A percentile compares a stretch with the other conserved stretches of the same genome.
These are phyloP conservation scores for Lysandra coridon DNA, from an alignment of 2,888 invertebrate species.

Conservation along the genomic window DNA sequence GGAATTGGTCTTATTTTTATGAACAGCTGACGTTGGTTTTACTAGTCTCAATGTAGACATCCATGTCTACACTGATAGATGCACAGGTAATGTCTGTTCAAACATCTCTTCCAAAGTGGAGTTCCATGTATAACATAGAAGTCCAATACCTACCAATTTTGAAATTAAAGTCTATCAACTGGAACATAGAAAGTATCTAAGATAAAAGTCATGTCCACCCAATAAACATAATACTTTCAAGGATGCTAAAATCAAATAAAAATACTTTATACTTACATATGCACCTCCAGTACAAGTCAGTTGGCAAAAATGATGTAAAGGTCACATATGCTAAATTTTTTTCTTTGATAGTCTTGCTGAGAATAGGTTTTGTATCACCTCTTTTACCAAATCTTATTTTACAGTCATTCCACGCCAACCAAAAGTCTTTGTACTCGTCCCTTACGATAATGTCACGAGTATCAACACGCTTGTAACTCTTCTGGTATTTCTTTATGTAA, in stretches of 20 bases:
- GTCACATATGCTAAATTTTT: slow-evolving; percentile 48
- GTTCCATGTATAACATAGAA: too few relatives aligned
- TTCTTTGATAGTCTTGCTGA: slow-evolving; percentile 43
- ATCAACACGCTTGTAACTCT: slow-evolving; percentile 13
- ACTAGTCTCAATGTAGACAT: too few relatives aligned
- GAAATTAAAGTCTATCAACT: too few relatives aligned
- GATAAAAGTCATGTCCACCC: too few relatives aligned
- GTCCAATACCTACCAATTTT: too few relatives aligned
- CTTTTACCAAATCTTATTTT: slow-evolving; percentile 61
- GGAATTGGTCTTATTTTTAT: background rate
- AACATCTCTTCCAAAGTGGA: too few relatives aligned
- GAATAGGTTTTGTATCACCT: slow-evolving; percentile 53
- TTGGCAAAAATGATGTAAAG: slow-evolving; percentile 37
- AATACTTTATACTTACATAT: slow-evolving; percentile 49
- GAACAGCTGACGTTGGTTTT: too few relatives aligned
- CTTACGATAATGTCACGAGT: slow-evolving; percentile 58
- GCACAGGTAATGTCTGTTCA: too few relatives aligned
- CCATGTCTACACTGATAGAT: too few relatives aligned
- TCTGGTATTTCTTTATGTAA: slow-evolving; percentile 31
- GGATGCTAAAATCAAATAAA: too few relatives aligned
- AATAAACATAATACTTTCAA: too few relatives aligned
- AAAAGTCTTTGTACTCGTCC: slow-evolving; percentile 68
- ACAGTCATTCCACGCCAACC: slow-evolving; percentile 73
- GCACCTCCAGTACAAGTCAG: slow-evolving; percentile 48
- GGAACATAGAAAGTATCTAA: too few relatives aligned